Evolutionary conservation across 2,113 vertebrate genomes (phyloP), one percentile per base, ranked within the genome.

Genomic region (Strix aluco): DNA sequence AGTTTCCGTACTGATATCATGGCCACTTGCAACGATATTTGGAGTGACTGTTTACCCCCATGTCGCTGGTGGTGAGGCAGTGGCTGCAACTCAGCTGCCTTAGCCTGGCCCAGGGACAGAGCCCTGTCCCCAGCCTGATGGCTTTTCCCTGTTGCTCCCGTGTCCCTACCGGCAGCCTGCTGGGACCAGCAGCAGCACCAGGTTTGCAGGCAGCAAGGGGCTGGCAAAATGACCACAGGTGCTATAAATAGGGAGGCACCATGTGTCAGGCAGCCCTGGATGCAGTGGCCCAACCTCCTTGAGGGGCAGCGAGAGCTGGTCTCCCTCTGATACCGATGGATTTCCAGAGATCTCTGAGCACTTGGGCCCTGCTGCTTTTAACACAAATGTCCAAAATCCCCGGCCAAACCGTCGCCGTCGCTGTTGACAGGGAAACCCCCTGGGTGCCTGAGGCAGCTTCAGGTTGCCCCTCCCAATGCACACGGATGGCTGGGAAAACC

Each of bases 391-490:
- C 16, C 6, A 70, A 81, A 91, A 87, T 70, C 23, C 36, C 27
- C 2, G 1, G 3, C 36, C 29, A 78, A 49, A 40, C 10, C 0
- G 0, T 25, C 3, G 20, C 32, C 2, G 4, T 25, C 2, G 20
- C 32, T 2, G 4, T 17, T 7, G 27, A 10, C 26, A 2, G 9
- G 32, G 14, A 81, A 74, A 52, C 1, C 2, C 30, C 10, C 4
- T 0, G 0, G 19, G 9, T 23, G 4, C 34, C 57, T 25, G 36
- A 40, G 26, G 15, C 49, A 88, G 66, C 44, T 82, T n/a, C 44
- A 52, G 29, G 13, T 74, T 44, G 19, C 15, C 2, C 14, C 19
- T 80, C 38, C 7, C 1, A 1, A 1, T 19, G 1, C 23, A 46
- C n/a, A 21, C 32, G 2, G 1, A 27, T 19, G 4, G 38, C 21